phyloP scores from a whole-genome alignment of 2,113 vertebrate genomes.

The Apistogramma diplotaenia region DNA sequence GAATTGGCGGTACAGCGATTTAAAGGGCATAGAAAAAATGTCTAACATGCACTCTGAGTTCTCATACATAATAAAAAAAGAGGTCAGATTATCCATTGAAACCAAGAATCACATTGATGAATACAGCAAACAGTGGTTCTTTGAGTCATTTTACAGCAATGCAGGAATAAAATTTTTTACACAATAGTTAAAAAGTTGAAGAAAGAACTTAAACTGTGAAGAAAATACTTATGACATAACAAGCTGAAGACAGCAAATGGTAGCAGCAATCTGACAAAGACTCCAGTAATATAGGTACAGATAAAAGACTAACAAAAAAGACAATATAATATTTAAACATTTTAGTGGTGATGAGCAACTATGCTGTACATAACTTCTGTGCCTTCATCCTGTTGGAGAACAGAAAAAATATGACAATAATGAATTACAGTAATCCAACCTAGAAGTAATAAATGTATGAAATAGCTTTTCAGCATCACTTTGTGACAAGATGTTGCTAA shows the following conservation, averaged over 20 bases:
- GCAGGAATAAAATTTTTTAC: not conserved
- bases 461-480: too few relatives aligned
- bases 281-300: not conserved
- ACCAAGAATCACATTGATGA: not conserved
- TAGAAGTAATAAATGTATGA: too few relatives aligned
- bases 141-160: not conserved
- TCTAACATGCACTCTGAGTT: not conserved
- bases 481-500: too few relatives aligned
- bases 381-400: not conserved
- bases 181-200: not conserved
- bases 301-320: too few relatives aligned
- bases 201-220: too few relatives aligned
- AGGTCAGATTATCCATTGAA: not conserved
- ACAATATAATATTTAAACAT: not conserved
- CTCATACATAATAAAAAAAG: not conserved
- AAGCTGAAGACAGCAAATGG: not conserved
- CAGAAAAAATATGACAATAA: not conserved
- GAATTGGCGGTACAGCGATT: fast-evolving
- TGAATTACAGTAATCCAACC: too few relatives aligned
- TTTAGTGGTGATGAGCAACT: not conserved
- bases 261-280: not conserved
- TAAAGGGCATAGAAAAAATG: not conserved
- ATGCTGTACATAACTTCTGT: not conserved
- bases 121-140: not conserved
- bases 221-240: not conserved